phyloP scores from a whole-genome alignment of 2,797 vertebrate genomes.

The Malurus leucopterus region DNA sequence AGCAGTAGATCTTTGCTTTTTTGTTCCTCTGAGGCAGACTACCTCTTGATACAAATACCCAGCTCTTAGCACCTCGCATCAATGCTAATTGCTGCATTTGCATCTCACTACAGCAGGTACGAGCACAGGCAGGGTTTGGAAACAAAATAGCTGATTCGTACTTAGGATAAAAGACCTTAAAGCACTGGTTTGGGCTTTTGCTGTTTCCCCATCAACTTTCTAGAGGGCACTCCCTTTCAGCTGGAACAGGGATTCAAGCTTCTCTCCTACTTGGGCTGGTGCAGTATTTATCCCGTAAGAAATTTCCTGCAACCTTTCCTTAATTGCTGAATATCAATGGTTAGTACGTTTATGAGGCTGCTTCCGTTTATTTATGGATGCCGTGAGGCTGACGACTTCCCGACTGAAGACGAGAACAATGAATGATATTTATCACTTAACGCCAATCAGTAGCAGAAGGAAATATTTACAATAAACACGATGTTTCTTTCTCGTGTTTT shows the following conservation, averaged over 20 bases:
- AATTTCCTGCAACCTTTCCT: background rate
- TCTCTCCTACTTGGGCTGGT: background rate
- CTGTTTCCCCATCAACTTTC: background rate
- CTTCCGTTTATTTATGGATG: background rate
- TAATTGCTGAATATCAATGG: background rate
- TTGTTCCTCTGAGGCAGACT: background rate
- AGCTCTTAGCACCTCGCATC: background rate
- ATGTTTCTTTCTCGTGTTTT: background rate
- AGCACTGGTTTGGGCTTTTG: background rate
- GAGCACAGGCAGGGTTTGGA: background rate
- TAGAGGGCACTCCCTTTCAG: background rate
- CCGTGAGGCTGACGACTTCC: background rate
- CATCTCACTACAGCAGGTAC: background rate
- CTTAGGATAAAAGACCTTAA: background rate
- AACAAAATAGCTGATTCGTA: background rate
- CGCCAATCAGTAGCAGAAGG: background rate
- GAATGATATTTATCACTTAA: background rate
- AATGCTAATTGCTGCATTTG: background rate
- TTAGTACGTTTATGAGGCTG: background rate
- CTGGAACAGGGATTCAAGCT: background rate
- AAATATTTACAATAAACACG: background rate
- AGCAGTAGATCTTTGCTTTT: background rate
- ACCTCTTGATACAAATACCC: too few relatives aligned
- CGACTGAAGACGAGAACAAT: background rate
- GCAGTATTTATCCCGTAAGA: background rate